phyloP scores from a whole-genome alignment of 2,888 invertebrate species.

The Hydriomena furcata region DNA sequence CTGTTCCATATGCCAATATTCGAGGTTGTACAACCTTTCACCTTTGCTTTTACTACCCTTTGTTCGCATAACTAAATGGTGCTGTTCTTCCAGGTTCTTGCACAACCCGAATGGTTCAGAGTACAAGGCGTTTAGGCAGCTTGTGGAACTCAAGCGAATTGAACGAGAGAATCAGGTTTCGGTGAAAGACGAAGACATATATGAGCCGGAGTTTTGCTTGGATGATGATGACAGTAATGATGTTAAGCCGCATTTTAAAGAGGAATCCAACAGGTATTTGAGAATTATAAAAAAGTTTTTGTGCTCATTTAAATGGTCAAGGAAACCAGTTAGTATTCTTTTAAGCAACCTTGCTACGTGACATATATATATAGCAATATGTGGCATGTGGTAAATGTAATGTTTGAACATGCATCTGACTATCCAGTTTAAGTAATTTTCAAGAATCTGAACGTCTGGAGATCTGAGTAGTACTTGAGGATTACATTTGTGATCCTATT shows the following conservation, averaged over 20 bases:
- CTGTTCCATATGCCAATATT: conserved; percentile 33
- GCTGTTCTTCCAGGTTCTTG: conserved; percentile 72
- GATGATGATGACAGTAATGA: conserved; percentile 79
- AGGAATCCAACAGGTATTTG: conserved; percentile 66
- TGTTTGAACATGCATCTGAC: too few relatives aligned
- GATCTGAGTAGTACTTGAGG: too few relatives aligned
- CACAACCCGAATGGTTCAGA: conserved; percentile 72
- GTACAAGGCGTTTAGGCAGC: conserved; percentile 74
- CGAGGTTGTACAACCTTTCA: conserved; percentile 60
- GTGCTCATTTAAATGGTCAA: too few relatives aligned
- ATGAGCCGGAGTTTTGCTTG: conserved; percentile 78
- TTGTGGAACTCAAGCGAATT: conserved; percentile 60
- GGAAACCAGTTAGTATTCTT: too few relatives aligned
- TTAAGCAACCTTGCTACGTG: too few relatives aligned
- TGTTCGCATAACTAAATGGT: conserved; percentile 39
- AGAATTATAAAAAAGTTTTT: too few relatives aligned
- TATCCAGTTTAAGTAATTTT: too few relatives aligned
- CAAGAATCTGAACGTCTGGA: too few relatives aligned
- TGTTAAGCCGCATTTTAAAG: conserved; percentile 59
- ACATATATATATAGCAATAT: too few relatives aligned
- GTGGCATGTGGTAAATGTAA: too few relatives aligned
- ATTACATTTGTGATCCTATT: too few relatives aligned
- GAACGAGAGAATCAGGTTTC: conserved; percentile 59
- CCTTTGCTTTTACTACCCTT: conserved; percentile 51
- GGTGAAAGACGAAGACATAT: conserved; percentile 77